These are phyloP conservation scores for Nasonia vitripennis DNA, from an alignment of 1,140 invertebrate genomes.

Conservation along the genomic window DNA sequence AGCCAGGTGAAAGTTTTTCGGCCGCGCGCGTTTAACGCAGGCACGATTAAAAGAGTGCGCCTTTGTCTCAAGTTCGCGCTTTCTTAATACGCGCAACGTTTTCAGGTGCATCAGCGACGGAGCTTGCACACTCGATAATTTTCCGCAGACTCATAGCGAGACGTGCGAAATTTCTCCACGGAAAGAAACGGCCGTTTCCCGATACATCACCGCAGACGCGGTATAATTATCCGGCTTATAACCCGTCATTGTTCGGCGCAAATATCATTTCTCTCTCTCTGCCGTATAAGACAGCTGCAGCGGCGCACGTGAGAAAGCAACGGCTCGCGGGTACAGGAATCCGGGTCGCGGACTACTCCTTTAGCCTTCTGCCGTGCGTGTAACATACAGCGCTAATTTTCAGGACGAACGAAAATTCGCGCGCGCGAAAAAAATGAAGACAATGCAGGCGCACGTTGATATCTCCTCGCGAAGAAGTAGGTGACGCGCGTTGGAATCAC, in stretches of 20 bases:
- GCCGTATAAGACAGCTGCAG: background rate
- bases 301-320: conserved; percentile 6
- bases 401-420: background rate
- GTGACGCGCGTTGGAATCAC: background rate
- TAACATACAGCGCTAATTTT: background rate
- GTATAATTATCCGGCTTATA: background rate
- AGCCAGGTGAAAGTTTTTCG: background rate
- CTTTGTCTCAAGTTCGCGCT: background rate
- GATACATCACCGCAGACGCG: background rate
- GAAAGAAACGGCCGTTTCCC: background rate
- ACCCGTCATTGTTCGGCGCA: background rate
- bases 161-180: background rate
- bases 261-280: background rate
- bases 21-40: background rate
- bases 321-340: conserved; percentile 1
- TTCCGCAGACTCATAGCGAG: background rate
- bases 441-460: background rate
- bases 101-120: background rate
- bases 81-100: background rate
- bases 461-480: background rate
- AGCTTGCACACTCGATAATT: background rate
- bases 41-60: background rate
- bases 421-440: background rate
- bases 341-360: conserved; percentile 38
- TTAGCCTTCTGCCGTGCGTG: background rate